Evolutionary conservation across 1,140 invertebrate species (phyloP), one percentile per base, ranked within the genome.

Genomic region (Calephelis virginiensis): DNA sequence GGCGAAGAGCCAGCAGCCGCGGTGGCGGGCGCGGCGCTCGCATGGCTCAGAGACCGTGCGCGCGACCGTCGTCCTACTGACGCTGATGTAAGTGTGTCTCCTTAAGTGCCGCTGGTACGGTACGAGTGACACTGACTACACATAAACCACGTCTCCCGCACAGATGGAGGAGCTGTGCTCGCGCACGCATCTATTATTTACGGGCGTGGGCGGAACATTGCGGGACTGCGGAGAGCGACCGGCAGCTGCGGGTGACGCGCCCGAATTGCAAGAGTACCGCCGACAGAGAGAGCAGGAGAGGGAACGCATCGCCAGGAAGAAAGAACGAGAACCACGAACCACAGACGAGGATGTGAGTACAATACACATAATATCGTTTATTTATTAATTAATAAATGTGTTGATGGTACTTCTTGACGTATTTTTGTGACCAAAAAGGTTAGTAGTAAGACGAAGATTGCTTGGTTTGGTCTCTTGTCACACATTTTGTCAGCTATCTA

Each of bases 201-300:
- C 72, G 47, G 77, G 73, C 40, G 73, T 68, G 48, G 59, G 63
- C 46, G 75, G 71, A 8, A 48, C 53, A 38, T 61, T 73, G 67
- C 71, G 73, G 11, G 71, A 73, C 65, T 73, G 75, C 65, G 67
- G 70, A 60, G 73, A 76, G 61, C 68, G 75, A 59, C 73, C 73
- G 8, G 70, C 77, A 13, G 70, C 75, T 47, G 59, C 62, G 47
- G 68, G 73, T n/a, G 70, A 75, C 65, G 71, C 71, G 92, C 14
- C 89, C 94, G 86, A 96, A 96, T 78, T 94, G 93, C 63, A 93
- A 86, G 50, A 94, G 93, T 62, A 95, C 94, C 50, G 93, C 81
- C 60, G 95, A 93, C 93, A 97, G 95, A 73, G 97, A 88, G 70
- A 93, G 92, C 72, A 92, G 93, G 74, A 73, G 50, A 62, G 71